These are phyloP conservation scores for Diprion similis DNA, from an alignment of 1,140 invertebrate genomes.

Conservation along the genomic window DNA sequence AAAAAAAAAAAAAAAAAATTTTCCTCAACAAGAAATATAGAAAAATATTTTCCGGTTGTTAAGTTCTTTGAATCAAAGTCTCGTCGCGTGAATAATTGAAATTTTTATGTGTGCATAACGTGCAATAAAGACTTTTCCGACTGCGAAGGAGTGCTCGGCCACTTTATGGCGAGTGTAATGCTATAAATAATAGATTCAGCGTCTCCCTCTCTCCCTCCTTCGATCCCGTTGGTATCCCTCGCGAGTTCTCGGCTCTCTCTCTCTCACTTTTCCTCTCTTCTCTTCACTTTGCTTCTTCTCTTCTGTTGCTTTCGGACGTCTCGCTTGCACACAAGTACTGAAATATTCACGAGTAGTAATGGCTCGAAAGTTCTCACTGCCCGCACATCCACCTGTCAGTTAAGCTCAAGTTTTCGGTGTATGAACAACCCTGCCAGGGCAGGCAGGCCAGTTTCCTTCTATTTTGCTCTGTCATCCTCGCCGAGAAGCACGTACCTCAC, in stretches of 20 bases:
- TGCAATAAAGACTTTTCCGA: slow-evolving; percentile 37
- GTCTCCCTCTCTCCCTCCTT: slow-evolving; percentile 41
- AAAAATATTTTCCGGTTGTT: too few species aligned
- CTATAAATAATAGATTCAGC: slow-evolving; percentile 51
- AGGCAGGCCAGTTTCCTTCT: too few species aligned
- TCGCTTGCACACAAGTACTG: slow-evolving; percentile 21
- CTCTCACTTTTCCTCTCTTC: slow-evolving; percentile 22
- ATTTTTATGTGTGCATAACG: slow-evolving; percentile 54
- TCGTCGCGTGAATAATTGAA: slow-evolving; percentile 54
- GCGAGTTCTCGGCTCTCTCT: slow-evolving; percentile 10
- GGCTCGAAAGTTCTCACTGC: slow-evolving; percentile 29
- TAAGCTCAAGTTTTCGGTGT: not conserved
- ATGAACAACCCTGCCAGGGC: not conserved
- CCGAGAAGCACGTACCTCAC: too few species aligned
- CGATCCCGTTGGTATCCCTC: slow-evolving; percentile 22
- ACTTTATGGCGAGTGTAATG: slow-evolving; percentile 35
- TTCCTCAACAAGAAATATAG: too few species aligned
- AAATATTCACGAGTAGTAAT: slow-evolving; percentile 48
- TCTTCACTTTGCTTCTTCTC: not conserved
- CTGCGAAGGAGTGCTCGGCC: slow-evolving; percentile 13
- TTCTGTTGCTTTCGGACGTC: not conserved
- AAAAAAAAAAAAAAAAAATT: too few species aligned
- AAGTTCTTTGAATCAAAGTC: slow-evolving; percentile 14
- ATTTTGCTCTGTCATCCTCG: too few species aligned
- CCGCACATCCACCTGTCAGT: slow-evolving; percentile 15